Conservation (phyloP, 1,140 invertebrate genomes). For the Laupala kohalensis region DNA sequence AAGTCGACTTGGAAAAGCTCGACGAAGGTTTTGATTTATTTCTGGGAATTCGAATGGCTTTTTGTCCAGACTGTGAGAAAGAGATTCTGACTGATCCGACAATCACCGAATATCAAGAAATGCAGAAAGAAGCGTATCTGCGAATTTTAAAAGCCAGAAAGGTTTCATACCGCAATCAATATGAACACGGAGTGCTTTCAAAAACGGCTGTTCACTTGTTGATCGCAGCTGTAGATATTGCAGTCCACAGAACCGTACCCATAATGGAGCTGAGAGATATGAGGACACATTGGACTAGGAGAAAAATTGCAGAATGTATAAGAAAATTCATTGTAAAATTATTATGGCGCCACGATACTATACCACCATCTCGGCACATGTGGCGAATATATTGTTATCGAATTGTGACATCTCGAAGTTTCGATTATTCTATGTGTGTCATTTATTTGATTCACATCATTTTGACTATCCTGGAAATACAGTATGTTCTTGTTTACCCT, state of each 20-base stretch:
- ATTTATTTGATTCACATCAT: no score
- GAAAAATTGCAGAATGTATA: neutral
- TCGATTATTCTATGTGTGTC: no score
- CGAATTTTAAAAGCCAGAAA: constrained; percentile 32
- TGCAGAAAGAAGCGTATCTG: constrained; percentile 32
- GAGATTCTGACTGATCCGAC: constrained; percentile 33
- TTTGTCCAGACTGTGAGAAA: constrained; percentile 31
- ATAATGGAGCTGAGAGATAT: neutral
- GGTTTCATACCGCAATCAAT: constrained; percentile 33
- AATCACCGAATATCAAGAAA: constrained; percentile 31
- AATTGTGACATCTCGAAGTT: no score
- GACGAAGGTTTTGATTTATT: neutral
- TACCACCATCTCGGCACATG: no score
- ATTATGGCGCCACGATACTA: neutral
- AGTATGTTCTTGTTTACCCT: no score
- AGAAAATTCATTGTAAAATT: neutral
- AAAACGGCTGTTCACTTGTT: constrained; percentile 30
- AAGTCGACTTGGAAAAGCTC: no score
- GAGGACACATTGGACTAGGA: neutral
- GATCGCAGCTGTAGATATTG: constrained; percentile 30
- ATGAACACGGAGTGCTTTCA: constrained; percentile 32
- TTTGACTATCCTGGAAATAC: no score
- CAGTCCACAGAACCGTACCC: constrained; percentile 5
- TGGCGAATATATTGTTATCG: no score
- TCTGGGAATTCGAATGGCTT: constrained; percentile 28